Evolutionary conservation across 2,113 vertebrate species (phyloP), one percentile per base, ranked within the genome.

Genomic region (Leptodactylus fuscus): DNA sequence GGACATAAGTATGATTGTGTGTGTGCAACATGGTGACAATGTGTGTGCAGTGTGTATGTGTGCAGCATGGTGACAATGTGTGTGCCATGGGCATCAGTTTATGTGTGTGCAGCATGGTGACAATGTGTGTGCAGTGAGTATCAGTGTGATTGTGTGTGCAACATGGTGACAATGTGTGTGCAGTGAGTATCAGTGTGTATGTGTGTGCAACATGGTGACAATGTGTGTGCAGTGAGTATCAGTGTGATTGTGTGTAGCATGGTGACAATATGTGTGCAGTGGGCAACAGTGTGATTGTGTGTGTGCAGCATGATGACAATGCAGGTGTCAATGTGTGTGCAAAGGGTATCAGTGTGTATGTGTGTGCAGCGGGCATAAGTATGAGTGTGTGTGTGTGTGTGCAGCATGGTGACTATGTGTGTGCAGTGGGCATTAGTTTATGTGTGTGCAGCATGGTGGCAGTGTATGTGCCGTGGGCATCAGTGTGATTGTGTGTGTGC

Each of bases 11-110:
- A 27, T 5, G 15, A 24, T 1, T 32, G 46, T 34, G 24, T 74
- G 46, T 76, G 46, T 13, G 58, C 13, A 20, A 7, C 7, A 12
- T 22, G 9, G 41, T 22, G 7, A 5, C 18, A 24, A 1, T 75
- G 41, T 75, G 41, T 78, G 76, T 41, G 76, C n/a, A n/a, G n/a
- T n/a, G n/a, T n/a, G n/a, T n/a, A n/a, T 79, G 75, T 53, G 49
- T 55, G 13, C 20, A 32, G 49, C 49, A 55, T 4, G 5, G 48
- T 18, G 38, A 75, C 1, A 6, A 9, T 41, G 44, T 78, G 29
- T 78, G 46, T 76, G n/a, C 36, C 6, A 77, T 48, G 13, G 34
- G 5, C 10, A 27, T 24, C 0, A n/a, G 1, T 20, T 22, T 48
- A 12, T 76, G 49, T 77, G 75, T 78, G 49, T 78, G 13, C 20